Evolutionary conservation across 2,113 vertebrate species (phyloP).

Genomic region (Poeciliopsis turrubarensis): DNA sequence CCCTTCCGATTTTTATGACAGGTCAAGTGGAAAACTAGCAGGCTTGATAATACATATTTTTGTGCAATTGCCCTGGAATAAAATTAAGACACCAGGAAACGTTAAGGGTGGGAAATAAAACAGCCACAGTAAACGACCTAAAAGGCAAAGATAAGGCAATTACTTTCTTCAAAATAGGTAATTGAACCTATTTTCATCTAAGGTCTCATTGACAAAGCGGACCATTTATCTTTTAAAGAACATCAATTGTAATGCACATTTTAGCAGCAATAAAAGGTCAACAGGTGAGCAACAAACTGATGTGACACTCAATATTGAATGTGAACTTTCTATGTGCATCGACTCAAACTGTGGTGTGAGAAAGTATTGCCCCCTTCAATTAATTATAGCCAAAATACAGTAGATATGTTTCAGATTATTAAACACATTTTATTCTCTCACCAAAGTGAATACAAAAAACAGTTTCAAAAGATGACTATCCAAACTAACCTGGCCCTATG

Average conservation of each 20-base stretch:
- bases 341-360: not conserved
- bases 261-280: slow-evolving; percentile 31
- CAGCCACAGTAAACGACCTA: slow-evolving; percentile 28
- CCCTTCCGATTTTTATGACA: slow-evolving; percentile 73
- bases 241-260: slow-evolving; percentile 30
- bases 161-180: too few relatives aligned
- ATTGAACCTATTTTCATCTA: slow-evolving; percentile 35
- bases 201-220: slow-evolving; percentile 24
- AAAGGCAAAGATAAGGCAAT: slow-evolving; percentile 33
- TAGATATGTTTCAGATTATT: too few relatives aligned
- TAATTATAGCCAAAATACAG: too few relatives aligned
- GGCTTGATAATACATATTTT: slow-evolving; percentile 54
- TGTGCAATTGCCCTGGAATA: slow-evolving; percentile 48
- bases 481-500: not conserved
- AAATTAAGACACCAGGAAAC: slow-evolving; percentile 37
- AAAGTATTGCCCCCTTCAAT: not conserved
- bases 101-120: slow-evolving; percentile 33
- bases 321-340: not conserved
- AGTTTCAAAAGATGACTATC: too few relatives aligned
- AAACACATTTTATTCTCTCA: too few relatives aligned
- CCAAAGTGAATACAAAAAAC: too few relatives aligned
- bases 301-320: not conserved
- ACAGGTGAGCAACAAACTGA: slow-evolving; percentile 11
- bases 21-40: slow-evolving; percentile 76
- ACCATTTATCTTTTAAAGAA: slow-evolving; percentile 26